Base-by-base conservation (phyloP, 2,888 invertebrate species). In the Amphipyra tragopoginis region DNA sequence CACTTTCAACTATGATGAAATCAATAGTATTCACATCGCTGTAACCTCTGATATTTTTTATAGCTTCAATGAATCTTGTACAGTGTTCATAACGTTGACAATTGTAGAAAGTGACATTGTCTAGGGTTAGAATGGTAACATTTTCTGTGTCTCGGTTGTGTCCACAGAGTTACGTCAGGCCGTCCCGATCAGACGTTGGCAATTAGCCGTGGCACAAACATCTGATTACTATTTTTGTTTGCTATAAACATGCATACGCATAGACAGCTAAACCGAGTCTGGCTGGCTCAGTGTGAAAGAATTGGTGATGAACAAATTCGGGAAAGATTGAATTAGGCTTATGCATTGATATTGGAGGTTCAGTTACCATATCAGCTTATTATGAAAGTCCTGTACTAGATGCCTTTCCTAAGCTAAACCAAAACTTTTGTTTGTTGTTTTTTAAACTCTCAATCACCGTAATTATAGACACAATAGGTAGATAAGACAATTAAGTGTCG, bases 181-280 rank as follows among this genome's bases (percentile, higher is more conserved):
- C 26, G 2, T 14, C 47, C 54, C 59, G 64, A 69, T 80, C 68
- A 67, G 72, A 64, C 77, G 83, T 86, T 90, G 90, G 89, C 89
- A 90, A 85, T 86, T 84, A 85, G 85, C 87, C 87, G 86, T 82
- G 83, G 79, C 82, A 81, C 81, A 68, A 66, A 65, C 77, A 78
- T 79, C 78, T 81, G 79, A 82, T 77, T 69, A 84, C 86, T 87
- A 87, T 87, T 87, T 86, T 83, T 73, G 83, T 75, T 81, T 77
- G 78, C 82, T 76, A 79, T 84, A 85, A 79, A 85, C 83, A 83
- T 57, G 64, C 44, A 57, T 63, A 65, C 34, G 45, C 47, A 75
- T 60, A 75, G 52, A 65, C 51, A 57, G 56, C 26, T 57, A 68
- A 60, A 56, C 21, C 2, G 21, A 65, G 63, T 65, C 71, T 77